Base-by-base conservation (phyloP, 2,888 invertebrate species). In the Troilus luridus region DNA sequence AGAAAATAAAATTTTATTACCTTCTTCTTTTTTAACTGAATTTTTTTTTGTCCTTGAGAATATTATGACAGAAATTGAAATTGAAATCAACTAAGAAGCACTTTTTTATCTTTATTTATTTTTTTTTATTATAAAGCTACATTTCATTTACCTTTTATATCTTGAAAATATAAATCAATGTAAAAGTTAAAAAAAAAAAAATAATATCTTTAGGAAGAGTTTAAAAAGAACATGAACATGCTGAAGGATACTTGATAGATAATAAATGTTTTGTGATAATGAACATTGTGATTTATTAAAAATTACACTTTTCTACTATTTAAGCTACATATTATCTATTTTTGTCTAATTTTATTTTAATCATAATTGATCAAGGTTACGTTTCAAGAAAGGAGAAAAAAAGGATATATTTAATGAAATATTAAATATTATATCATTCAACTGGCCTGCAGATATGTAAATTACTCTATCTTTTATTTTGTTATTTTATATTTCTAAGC, bases 211-310 rank as follows among this genome's bases (percentile, higher is more conserved):
- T 77, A 41, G 7, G 41, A 41, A 77, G 41, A 17, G 19, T 67
- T 41, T 41, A 41, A 17, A 41, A 27, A 77, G 17, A 77, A 77
- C 72, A 17, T 17, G 0, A 41, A 85, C 56, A 56, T 85, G 85
- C 85, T 56, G 56, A 85, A 85, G 85, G n/a, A 85, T 21, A 85
- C 85, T 85, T 85, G 85, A 85, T 41, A 85, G 85, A 85, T 41
- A 85, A 85, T 58, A 56, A 81, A 58, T 85, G 85, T 85, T 85
- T 85, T 85, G 85, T 85, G 85, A 85, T 85, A 85, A 3, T 85
- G 54, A 85, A 85, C 85, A 85, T 58, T 85, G 85, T 85, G 85
- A 85, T 85, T 56, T 85, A 56, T 85, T 85, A 56, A 85, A 85
- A 85, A 85, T n/a, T 85, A 41, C 12, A 56, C 56, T 85, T 5